Evolutionary conservation across 2,797 vertebrate genomes (phyloP), one percentile per base, ranked within the genome.

Genomic region (Ciconia nigra): DNA sequence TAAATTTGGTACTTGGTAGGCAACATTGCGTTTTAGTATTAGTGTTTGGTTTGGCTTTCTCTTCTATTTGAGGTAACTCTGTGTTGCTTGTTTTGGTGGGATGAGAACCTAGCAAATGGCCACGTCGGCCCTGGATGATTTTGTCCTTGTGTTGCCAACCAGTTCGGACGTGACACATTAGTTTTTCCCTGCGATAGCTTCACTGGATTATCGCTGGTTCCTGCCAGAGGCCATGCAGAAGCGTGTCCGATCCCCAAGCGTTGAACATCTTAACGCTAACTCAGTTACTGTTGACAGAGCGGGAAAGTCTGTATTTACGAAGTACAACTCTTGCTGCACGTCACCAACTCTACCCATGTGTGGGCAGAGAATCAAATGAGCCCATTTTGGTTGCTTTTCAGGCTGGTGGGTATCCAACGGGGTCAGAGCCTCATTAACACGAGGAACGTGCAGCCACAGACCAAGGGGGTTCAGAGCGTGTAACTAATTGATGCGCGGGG

Each of bases 241-340:
- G 42, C 26, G 39, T 58, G 10, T 66, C 51, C 2, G 1, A 4
- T 73, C 35, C 66, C 25, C 49, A 22, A 4, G 29, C 14, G 22
- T 12, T 39, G 49, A 70, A 35, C 69, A 5, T 80, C 35, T 71
- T 41, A 57, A 15, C 9, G 0, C 55, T 51, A 47, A 20, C 67
- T 69, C 82, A 33, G 1, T 77, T 78, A 22, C 62, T 55, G 35
- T 67, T 54, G 80, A 8, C 49, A 39, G 37, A 49, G 28, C 2
- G 2, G 28, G 20, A 72, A 31, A 11, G 33, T 41, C 57, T 78
- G 26, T 33, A 17, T 84, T 67, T 73, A 28, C 54, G 49, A 20
- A 74, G 29, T 22, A 1, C 70, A 59, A 2, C n/a, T 49, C 55
- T 31, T 66, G 58, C 59, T 0, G 0, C 71, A 4, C 0, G 0